Conservation (phyloP, 2,797 vertebrate genomes). For the Synanceia verrucosa region DNA sequence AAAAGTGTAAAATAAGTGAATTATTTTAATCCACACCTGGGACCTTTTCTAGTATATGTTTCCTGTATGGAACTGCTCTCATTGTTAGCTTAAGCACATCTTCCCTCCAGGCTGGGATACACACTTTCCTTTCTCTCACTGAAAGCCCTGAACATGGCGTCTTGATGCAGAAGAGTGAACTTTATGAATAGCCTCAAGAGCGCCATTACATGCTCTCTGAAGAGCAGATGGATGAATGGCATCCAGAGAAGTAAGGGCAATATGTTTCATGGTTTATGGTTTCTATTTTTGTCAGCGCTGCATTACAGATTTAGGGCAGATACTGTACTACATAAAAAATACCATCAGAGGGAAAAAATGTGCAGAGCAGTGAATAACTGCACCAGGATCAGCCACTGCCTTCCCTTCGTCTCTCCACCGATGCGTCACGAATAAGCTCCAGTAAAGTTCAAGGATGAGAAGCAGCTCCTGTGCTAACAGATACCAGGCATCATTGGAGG, state of each 20-base stretch:
- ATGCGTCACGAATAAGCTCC: constrained; percentile 5
- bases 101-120: neutral
- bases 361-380: constrained; percentile 36
- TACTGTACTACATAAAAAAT: constrained; percentile 57
- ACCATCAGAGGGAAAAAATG: constrained; percentile 31
- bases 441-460: constrained; percentile 56
- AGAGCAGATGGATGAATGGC: constrained; percentile 72
- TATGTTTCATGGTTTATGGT: constrained; percentile 48
- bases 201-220: constrained; percentile 65
- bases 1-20: too few relatives aligned
- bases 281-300: constrained; percentile 59
- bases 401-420: neutral
- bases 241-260: constrained; percentile 65
- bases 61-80: constrained; percentile 5
- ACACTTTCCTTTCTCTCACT: constrained; percentile 53
- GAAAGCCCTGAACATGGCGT: constrained; percentile 55
- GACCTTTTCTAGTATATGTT: constrained; percentile 9
- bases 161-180: constrained; percentile 70
- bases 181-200: constrained; percentile 70
- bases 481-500: constrained; percentile 43
- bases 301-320: constrained; percentile 70
- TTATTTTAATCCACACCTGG: constrained; percentile 40
- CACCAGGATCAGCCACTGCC: neutral
- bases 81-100: neutral
- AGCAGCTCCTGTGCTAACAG: constrained; percentile 42